A percentile compares a stretch with the other conserved stretches of the same genome.
These are phyloP conservation scores for Ypsolopha sequella DNA, from an alignment of 2,888 invertebrate species.

Conservation along the genomic window DNA sequence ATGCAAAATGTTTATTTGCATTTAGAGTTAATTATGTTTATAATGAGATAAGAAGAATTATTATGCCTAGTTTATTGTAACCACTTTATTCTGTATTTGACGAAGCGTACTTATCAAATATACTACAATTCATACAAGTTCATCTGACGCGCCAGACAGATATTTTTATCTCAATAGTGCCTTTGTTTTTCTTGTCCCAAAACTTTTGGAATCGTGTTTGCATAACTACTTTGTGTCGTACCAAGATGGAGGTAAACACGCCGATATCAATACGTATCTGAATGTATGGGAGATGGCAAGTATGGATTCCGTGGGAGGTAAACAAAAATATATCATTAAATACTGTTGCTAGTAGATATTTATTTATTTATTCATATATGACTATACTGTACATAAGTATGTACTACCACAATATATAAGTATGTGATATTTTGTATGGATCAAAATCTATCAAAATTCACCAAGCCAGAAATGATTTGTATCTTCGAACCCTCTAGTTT, in stretches of 20 bases:
- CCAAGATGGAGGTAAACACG: constrained; percentile 36
- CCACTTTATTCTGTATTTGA: no score
- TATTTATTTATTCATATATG: no score
- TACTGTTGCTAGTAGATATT: no score
- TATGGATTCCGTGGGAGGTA: background rate
- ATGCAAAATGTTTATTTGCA: no score
- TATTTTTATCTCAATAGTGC: constrained; percentile 7
- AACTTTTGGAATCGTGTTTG: constrained; percentile 58
- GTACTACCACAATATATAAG: no score
- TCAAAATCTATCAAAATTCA: no score
- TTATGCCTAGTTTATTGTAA: no score
- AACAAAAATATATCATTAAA: background rate
- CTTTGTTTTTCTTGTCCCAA: constrained; percentile 59
- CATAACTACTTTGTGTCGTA: constrained; percentile 49
- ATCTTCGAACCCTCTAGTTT: background rate
- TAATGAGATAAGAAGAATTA: no score
- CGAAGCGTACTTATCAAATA: background rate
- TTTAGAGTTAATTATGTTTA: no score
- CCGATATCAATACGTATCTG: constrained; percentile 14
- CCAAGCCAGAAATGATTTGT: background rate
- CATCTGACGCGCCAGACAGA: background rate
- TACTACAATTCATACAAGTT: background rate
- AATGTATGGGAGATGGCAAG: background rate
- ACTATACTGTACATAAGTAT: no score
- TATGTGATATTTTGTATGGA: no score